These are phyloP conservation scores for Melanotaenia parkinsoni DNA, from an alignment of 2,797 vertebrate genomes.

Conservation along the genomic window DNA sequence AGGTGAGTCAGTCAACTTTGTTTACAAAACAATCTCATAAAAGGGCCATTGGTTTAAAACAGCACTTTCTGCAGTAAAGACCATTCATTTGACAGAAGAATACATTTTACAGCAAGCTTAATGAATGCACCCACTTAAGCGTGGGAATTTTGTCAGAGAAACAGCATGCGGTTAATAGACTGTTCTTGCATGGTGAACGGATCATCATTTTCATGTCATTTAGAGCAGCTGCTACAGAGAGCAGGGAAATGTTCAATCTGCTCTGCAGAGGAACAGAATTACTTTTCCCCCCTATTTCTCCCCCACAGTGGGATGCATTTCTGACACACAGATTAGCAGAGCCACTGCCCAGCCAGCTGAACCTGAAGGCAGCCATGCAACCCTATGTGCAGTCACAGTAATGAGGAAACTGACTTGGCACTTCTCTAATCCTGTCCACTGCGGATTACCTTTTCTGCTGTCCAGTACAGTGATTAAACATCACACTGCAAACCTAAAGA, in stretches of 20 bases:
- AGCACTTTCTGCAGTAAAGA: slow-evolving; percentile 39
- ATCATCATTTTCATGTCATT: slow-evolving; percentile 69
- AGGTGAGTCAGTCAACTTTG: slow-evolving; percentile 29
- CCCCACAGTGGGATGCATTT: slow-evolving; percentile 32
- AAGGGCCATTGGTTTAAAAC: slow-evolving; percentile 46
- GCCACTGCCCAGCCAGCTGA: slow-evolving; percentile 50
- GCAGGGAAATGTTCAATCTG: slow-evolving; percentile 52
- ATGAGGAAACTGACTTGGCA: slow-evolving; percentile 66
- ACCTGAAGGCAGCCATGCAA: slow-evolving; percentile 56
- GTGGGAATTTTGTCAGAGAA: slow-evolving; percentile 54
- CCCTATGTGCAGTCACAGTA: slow-evolving; percentile 63
- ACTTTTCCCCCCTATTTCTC: slow-evolving; percentile 8
- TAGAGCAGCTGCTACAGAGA: slow-evolving; percentile 65
- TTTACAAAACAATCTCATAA: slow-evolving; percentile 37
- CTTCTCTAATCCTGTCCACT: slow-evolving; percentile 75
- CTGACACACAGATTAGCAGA: slow-evolving; percentile 64
- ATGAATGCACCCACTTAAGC: slow-evolving; percentile 50
- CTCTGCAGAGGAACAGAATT: slow-evolving; percentile 42
- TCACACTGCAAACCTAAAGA: slow-evolving; percentile 49
- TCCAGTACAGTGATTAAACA: slow-evolving; percentile 61
- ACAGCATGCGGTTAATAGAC: slow-evolving; percentile 74
- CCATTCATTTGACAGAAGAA: slow-evolving; percentile 52
- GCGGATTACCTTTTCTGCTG: slow-evolving; percentile 68
- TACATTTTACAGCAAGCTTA: slow-evolving; percentile 42
- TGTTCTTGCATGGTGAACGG: slow-evolving; percentile 56